Evolutionary conservation across 37 sponge, comb jelly and placozoan genomes (phyloP).

Genomic region (Mnemiopsis leidyi): DNA sequence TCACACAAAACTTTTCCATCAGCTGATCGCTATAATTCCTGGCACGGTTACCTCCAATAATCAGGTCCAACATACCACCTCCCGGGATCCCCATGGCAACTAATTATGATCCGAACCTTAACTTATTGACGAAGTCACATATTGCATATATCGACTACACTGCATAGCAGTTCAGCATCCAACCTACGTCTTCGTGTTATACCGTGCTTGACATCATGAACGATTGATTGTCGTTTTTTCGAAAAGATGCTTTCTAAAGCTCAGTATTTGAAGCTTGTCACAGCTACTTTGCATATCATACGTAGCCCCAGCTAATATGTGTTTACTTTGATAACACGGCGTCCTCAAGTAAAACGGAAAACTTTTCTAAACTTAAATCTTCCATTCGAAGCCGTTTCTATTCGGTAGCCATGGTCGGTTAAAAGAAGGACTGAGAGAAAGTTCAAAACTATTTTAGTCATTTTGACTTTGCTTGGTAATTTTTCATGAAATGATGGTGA

Average conservation of each 20-base stretch:
- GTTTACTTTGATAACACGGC: neutral
- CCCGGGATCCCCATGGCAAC: neutral
- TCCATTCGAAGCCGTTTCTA: too few relatives aligned
- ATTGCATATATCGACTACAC: too few relatives aligned
- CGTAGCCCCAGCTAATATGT: neutral
- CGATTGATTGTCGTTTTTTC: neutral
- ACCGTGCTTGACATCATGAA: neutral
- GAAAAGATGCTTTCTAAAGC: neutral
- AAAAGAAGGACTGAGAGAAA: neutral
- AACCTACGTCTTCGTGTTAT: too few relatives aligned
- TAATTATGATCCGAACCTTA: neutral
- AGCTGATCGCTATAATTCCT: too few relatives aligned
- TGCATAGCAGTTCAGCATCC: too few relatives aligned
- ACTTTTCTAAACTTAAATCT: neutral
- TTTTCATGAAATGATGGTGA: neutral
- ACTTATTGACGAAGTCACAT: neutral
- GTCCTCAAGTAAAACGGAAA: neutral
- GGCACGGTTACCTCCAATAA: neutral
- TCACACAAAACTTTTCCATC: too few relatives aligned
- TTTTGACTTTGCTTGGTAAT: neutral
- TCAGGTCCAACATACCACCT: neutral
- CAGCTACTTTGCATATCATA: neutral
- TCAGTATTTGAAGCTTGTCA: neutral
- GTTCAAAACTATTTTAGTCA: neutral
- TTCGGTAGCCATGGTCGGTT: neutral